Conservation (phyloP, 2,113 vertebrate genomes). For the Clarias magur region DNA sequence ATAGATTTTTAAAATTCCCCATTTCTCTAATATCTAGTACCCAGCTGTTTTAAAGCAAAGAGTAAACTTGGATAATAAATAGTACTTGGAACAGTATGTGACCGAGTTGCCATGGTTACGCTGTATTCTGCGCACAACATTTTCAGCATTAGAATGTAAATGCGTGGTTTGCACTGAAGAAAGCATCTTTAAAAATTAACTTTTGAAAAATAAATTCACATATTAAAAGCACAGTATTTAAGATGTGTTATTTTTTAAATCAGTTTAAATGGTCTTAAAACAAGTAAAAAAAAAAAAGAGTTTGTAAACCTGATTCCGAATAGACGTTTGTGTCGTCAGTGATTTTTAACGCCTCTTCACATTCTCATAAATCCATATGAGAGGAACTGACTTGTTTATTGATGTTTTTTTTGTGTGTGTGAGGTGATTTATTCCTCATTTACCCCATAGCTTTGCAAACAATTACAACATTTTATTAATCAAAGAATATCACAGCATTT, state of each 20-base stretch:
- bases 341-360: neutral
- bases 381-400: neutral
- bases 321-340: neutral
- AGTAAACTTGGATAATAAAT: neutral
- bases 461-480: too few species aligned
- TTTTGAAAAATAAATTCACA: neutral
- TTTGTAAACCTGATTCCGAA: neutral
- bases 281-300: neutral
- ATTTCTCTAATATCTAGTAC: too few species aligned
- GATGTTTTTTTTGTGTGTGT: too few species aligned
- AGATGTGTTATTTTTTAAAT: neutral
- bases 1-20: too few species aligned
- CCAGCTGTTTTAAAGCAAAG: neutral
- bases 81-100: neutral
- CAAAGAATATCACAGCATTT: too few species aligned
- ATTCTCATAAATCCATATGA: neutral
- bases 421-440: too few species aligned
- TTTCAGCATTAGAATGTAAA: neutral
- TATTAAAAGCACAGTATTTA: neutral
- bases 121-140: neutral
- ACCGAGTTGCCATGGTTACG: neutral
- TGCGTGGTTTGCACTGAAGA: neutral
- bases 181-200: neutral
- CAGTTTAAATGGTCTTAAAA: neutral
- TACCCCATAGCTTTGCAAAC: too few species aligned